Base-by-base conservation (phyloP, 2,113 vertebrate genomes). In the Heterochromis multidens region DNA sequence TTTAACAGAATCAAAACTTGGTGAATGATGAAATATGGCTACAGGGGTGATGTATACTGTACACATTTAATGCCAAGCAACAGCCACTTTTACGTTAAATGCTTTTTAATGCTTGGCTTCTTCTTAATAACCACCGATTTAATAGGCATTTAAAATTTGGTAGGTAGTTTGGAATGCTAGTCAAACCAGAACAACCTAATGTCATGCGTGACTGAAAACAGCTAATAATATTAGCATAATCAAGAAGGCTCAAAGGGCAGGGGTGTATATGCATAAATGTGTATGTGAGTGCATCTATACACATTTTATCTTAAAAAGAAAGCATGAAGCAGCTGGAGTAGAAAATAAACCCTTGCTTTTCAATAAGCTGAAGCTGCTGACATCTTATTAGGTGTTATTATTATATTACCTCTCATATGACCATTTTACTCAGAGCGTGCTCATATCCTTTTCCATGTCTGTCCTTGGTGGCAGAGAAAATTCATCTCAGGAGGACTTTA, bases 61-160 rank as follows among this genome's bases (percentile, higher is more conserved):
- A 19, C 43, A 46, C 19, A 35, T 78, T 29, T 35, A n/a, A 58
- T 63, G 25, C 40, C 17, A 16, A 72, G 6, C 40, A 80, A 79
- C 56, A 83, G 17, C 29, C 21, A 46, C 25, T 40, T 82, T 62
- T 57, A 82, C 33, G 59, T 82, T n/a, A 84, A 86, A 90, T 82
- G 25, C 43, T 67, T 90, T 93, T 92, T 56, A 92, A 91, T 93
- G 94, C 93, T 89, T 94, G 91, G 57, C 84, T 92, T 91, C 88
- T 88, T 80, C 82, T 89, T 91, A 89, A 94, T 91, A 92, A 93
- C 83, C 59, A 27, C 57, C 29, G 46, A 54, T 35, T 65, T 90
- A 91, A 92, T 88, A 87, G 67, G 62, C 31, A 86, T 93, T 92
- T 65, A 72, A 90, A 77, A 67, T 77, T n/a, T 57, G 80, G 60